Conservation (phyloP, 2,888 invertebrate species). For the Thalpophila matura region DNA sequence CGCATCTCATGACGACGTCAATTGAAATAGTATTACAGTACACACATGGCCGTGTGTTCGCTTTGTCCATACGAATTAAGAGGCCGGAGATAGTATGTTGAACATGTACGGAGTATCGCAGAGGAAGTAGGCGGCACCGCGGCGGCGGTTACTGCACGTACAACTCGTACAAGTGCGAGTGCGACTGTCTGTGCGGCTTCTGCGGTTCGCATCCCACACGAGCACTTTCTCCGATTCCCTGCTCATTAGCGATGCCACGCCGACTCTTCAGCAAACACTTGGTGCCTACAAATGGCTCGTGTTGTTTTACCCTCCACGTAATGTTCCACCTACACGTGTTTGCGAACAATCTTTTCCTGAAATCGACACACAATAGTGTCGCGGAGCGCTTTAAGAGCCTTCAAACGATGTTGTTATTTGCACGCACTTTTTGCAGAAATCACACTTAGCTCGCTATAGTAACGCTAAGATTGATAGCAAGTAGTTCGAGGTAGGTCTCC, state of each 20-base stretch:
- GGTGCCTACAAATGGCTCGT: slow-evolving; percentile 81
- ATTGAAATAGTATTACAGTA: slow-evolving; percentile 31
- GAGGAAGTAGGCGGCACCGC: slow-evolving; percentile 48
- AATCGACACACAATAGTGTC: slow-evolving; percentile 51
- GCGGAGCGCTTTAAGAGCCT: slow-evolving; percentile 35
- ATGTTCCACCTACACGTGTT: slow-evolving; percentile 65
- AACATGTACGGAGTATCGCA: slow-evolving; percentile 57
- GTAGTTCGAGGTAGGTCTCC: slow-evolving; percentile 8
- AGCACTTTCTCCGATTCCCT: slow-evolving; percentile 82
- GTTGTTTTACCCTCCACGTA: slow-evolving; percentile 72
- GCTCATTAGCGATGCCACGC: slow-evolving; percentile 85
- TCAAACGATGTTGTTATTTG: slow-evolving; percentile 41
- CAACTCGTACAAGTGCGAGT: slow-evolving; percentile 63
- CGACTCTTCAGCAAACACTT: slow-evolving; percentile 84
- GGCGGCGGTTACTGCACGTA: slow-evolving; percentile 46
- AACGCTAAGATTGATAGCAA: slow-evolving; percentile 25
- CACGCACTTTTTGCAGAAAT: slow-evolving; percentile 30
- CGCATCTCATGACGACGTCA: slow-evolving; percentile 14
- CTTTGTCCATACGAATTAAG: slow-evolving; percentile 61
- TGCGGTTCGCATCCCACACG: slow-evolving; percentile 72
- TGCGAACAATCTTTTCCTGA: slow-evolving; percentile 66
- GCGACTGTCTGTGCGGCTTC: slow-evolving; percentile 67
- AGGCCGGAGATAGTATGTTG: slow-evolving; percentile 64
- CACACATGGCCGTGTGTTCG: slow-evolving; percentile 30
- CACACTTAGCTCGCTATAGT: slow-evolving; percentile 16